Evolutionary conservation across 2,113 vertebrate genomes (phyloP).

Genomic region (Bungarus multicinctus): DNA sequence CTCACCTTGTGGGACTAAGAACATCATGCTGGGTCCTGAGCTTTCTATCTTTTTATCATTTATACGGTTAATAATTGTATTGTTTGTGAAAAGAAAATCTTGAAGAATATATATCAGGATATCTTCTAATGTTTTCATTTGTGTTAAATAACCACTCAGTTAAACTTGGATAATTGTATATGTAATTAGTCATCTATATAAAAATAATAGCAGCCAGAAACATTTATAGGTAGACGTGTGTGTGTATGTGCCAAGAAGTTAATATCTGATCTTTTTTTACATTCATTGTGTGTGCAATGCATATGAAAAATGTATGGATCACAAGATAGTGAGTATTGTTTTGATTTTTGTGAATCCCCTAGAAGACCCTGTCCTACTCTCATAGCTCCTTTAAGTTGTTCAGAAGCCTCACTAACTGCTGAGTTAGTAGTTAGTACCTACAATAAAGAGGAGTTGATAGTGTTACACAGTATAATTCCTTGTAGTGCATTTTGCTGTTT

Average conservation of each 20-base stretch:
- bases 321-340: neutral
- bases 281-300: neutral
- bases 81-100: neutral
- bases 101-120: neutral
- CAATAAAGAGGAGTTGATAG: neutral
- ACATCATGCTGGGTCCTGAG: neutral
- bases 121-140: neutral
- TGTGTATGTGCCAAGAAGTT: neutral
- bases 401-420: slow-evolving; percentile 6
- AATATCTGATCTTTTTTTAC: neutral
- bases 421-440: neutral
- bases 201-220: neutral
- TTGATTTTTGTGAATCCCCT: neutral
- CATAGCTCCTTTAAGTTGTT: neutral
- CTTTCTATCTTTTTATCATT: neutral
- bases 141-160: neutral
- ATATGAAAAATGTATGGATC: neutral
- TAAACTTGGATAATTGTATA: neutral
- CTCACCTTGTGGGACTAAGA: neutral
- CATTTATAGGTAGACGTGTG: neutral
- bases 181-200: neutral
- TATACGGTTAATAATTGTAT: neutral
- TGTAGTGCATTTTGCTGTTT: neutral
- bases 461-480: slow-evolving; percentile 5
- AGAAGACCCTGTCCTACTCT: neutral